Percentiles rank a stretch among this genome's conserved stretches.
phyloP scores from a whole-genome alignment of 2,797 vertebrate genomes.

The Urosaurus nigricauda region DNA sequence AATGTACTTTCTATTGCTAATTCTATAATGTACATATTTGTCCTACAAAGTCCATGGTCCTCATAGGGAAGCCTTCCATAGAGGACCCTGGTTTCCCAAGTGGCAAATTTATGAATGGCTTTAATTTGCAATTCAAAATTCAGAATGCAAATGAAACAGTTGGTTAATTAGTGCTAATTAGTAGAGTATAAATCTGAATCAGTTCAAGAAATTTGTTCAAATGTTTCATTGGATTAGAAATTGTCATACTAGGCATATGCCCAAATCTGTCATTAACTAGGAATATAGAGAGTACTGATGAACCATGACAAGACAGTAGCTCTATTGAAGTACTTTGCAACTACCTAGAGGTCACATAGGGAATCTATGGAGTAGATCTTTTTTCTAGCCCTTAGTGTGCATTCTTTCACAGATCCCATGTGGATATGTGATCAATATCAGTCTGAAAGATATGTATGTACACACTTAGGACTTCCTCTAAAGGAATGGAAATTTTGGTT shows the following conservation, averaged over 20 bases:
- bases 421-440: not conserved
- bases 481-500: not conserved
- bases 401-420: not conserved
- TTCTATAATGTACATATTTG: not conserved
- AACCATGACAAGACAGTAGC: not conserved
- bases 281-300: not conserved
- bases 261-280: not conserved
- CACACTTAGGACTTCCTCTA: not conserved
- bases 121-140: not conserved
- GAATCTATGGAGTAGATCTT: not conserved
- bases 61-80: not conserved
- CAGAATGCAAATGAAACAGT: slow-evolving; percentile 4
- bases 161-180: not conserved
- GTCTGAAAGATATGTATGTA: too few species aligned
- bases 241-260: not conserved
- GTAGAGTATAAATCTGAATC: not conserved
- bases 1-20: too few species aligned
- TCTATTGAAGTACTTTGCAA: not conserved
- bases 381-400: not conserved
- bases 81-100: not conserved
- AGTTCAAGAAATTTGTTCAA: not conserved
- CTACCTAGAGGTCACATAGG: not conserved
- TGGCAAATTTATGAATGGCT: slow-evolving; percentile 18
- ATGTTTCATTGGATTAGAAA: slow-evolving; percentile 1
- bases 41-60: not conserved